Evolutionary conservation across 2,888 invertebrate species (phyloP), one percentile per base, ranked within the genome.

Genomic region (Drosophila anomalipes): DNA sequence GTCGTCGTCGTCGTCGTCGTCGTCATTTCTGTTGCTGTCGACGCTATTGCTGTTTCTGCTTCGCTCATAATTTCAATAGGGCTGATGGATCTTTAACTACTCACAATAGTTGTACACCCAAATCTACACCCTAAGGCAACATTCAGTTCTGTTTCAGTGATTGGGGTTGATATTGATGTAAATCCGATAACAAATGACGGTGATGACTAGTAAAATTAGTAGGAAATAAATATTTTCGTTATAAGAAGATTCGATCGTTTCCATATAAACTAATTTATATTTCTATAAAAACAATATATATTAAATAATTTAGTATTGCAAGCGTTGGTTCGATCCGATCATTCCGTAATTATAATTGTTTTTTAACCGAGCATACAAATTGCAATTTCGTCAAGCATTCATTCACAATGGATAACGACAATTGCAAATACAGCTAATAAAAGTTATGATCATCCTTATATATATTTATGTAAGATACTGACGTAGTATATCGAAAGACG

Each of bases 51-150:
- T 49, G 35, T 26, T 61, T 59, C 28, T 28, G 30, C 26, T 58
- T 44, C 61, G 58, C 19, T 44, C 19, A 53, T 70, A 65, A 62
- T 64, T 73, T 54, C 28, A 58, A 49, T 61, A 54, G 69, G 74
- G 69, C 62, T 78, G 64, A 58, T 51, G 37, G 30, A 57, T 28
- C 28, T 37, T 30, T 47, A 54, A 30, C 41, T 57, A 41, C 57
- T 26, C 32, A 41, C 26, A 37, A 19, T 41, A 28, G 39, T 65
- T 65, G 53, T 61, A 57, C 47, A 32, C 26, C 22, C 47, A 22
- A 26, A 62, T 60, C 16, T 14, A 28, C 33, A 53, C 30, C 39
- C n/a, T 19, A 28, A 35, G 7, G 32, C 33, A 19, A 14, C 10
- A 35, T 37, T 19, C 16, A 6, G 14, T 2, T 44, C 32, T 44